These are phyloP conservation scores for Cosmorhoe ocellata DNA, from an alignment of 2,888 invertebrate genomes.

Conservation along the genomic window DNA sequence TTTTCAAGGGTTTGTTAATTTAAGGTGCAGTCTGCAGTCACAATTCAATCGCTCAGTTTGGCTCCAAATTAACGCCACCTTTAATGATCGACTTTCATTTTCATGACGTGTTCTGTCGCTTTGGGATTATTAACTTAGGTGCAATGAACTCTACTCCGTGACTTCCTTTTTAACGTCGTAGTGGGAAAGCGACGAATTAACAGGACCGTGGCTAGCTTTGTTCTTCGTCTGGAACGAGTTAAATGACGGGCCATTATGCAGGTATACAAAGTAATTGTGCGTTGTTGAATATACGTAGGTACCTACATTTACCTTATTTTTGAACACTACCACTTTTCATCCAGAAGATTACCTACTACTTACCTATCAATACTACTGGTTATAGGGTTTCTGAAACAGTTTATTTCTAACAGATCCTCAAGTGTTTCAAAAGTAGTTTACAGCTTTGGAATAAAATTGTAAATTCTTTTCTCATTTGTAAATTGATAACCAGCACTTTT, in stretches of 20 bases:
- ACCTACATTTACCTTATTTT: slow-evolving; percentile 58
- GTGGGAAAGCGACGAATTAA: slow-evolving; percentile 72
- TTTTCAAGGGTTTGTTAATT: not conserved
- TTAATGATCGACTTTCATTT: slow-evolving; percentile 57
- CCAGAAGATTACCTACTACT: too few relatives aligned
- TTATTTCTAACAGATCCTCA: too few relatives aligned
- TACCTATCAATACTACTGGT: too few relatives aligned
- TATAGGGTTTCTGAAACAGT: too few relatives aligned
- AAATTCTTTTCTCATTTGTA: too few relatives aligned
- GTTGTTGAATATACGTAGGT: slow-evolving; percentile 58
- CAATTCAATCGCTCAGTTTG: slow-evolving; percentile 17
- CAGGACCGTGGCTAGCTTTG: slow-evolving; percentile 69
- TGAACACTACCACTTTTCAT: slow-evolving; percentile 27
- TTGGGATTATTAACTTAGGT: slow-evolving; percentile 44
- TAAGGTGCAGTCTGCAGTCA: not conserved
- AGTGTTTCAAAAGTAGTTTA: too few relatives aligned
- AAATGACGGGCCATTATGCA: slow-evolving; percentile 45
- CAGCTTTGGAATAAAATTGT: too few relatives aligned
- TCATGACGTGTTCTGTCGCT: slow-evolving; percentile 46
- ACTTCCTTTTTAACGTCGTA: slow-evolving; percentile 76
- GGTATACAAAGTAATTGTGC: slow-evolving; percentile 48
- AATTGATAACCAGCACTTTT: too few relatives aligned
- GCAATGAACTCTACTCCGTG: slow-evolving; percentile 70
- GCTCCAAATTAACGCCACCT: slow-evolving; percentile 43
- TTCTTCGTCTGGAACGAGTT: slow-evolving; percentile 53